These are phyloP conservation scores for Gastrophysa polygoni DNA, from an alignment of 2,888 invertebrate species.

Conservation along the genomic window DNA sequence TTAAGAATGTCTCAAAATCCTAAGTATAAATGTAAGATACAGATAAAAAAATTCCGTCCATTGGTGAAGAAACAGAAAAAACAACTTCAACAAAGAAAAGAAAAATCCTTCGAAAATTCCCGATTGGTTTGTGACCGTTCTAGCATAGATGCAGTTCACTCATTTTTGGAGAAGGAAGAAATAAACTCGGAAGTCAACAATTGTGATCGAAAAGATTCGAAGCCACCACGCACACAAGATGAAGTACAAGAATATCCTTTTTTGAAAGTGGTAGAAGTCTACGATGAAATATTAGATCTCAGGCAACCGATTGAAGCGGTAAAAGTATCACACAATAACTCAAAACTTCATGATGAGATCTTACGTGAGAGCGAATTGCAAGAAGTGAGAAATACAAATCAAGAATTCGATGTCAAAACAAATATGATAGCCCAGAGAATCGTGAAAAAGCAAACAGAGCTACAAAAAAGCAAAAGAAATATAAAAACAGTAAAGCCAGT, in stretches of 20 bases:
- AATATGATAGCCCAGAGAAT: conserved; percentile 15
- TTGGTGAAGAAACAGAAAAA: not conserved
- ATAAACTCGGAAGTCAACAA: too few species aligned
- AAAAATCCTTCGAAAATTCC: too few species aligned
- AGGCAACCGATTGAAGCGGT: not conserved
- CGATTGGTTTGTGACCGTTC: too few species aligned
- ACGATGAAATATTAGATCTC: not conserved
- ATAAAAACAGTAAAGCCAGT: not conserved
- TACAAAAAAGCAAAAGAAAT: conserved; percentile 2
- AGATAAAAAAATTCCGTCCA: too few species aligned
- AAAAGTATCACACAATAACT: not conserved
- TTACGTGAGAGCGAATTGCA: not conserved
- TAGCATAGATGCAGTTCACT: too few species aligned
- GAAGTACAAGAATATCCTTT: not conserved
- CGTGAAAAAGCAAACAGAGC: conserved; percentile 9
- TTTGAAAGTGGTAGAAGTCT: not conserved
- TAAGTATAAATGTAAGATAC: not conserved
- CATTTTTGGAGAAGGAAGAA: too few species aligned
- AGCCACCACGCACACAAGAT: too few species aligned
- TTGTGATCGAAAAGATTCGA: too few species aligned
- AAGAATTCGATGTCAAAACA: not conserved
- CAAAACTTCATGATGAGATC: not conserved
- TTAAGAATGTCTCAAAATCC: not conserved
- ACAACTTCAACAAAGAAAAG: not conserved
- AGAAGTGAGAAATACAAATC: not conserved